Evolutionary conservation across 2,797 vertebrate species (phyloP).

Genomic region (Gymnoscopelus microlampas): DNA sequence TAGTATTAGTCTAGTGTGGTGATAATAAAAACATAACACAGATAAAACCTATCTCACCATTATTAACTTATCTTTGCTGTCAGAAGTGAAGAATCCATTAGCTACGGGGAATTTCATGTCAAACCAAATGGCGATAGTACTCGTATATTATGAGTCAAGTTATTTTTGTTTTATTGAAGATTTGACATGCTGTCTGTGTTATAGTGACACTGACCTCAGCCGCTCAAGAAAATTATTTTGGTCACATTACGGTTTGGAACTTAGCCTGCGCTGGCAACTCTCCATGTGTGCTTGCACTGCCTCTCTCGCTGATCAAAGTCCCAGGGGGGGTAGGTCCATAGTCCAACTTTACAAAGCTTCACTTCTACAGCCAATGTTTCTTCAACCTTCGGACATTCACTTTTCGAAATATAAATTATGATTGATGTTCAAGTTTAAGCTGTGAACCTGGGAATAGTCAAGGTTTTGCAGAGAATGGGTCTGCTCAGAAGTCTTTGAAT

Average conservation of each 20-base stretch:
- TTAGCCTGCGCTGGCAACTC: slow-evolving; percentile 40
- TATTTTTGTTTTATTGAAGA: slow-evolving; percentile 38
- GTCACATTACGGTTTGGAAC: slow-evolving; percentile 51
- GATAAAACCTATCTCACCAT: slow-evolving; percentile 40
- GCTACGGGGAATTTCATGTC: slow-evolving; percentile 27
- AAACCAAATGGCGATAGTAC: slow-evolving; percentile 49
- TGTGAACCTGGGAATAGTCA: slow-evolving; percentile 53
- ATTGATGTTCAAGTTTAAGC: slow-evolving; percentile 66
- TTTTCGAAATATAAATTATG: slow-evolving; percentile 58
- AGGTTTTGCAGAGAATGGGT: slow-evolving; percentile 47
- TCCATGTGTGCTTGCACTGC: slow-evolving; percentile 35
- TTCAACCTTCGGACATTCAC: slow-evolving; percentile 36
- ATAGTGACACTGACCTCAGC: slow-evolving; percentile 41
- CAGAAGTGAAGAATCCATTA: slow-evolving; percentile 46
- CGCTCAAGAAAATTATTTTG: slow-evolving; percentile 47
- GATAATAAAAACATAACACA: slow-evolving; percentile 55
- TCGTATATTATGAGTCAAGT: slow-evolving; percentile 47
- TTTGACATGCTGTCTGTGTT: slow-evolving; percentile 38
- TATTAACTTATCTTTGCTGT: slow-evolving; percentile 51
- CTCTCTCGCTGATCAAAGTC: slow-evolving; percentile 55
- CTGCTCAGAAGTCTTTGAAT: slow-evolving; percentile 53
- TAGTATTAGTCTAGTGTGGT: slow-evolving; percentile 37
- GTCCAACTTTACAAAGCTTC: slow-evolving; percentile 47
- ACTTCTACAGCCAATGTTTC: slow-evolving; percentile 50
- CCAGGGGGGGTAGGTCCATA: slow-evolving; percentile 38